phyloP scores from a whole-genome alignment of 1,140 invertebrate genomes.

The Drosophila pseudoananassae region DNA sequence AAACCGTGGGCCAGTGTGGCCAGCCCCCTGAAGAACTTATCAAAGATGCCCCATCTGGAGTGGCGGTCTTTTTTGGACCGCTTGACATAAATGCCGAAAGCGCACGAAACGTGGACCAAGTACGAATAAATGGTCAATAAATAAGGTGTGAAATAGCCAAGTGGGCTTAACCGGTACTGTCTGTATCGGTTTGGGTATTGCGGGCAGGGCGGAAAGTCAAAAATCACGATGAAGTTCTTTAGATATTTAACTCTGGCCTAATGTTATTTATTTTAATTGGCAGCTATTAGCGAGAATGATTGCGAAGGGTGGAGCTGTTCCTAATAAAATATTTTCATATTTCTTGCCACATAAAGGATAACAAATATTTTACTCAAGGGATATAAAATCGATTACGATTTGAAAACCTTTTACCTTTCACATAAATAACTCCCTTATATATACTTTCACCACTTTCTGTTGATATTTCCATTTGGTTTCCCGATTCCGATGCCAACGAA shows the following conservation, averaged over 20 bases:
- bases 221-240: constrained; percentile 18
- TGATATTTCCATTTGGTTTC: constrained; percentile 37
- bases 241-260: constrained; percentile 42
- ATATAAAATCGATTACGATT: background rate
- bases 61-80: constrained; percentile 19
- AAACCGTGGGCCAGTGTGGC: constrained; percentile 55
- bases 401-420: too few species aligned
- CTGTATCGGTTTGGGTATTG: constrained; percentile 2
- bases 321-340: background rate
- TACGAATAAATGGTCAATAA: constrained; percentile 69
- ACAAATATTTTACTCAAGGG: background rate
- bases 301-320: background rate
- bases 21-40: constrained; percentile 67
- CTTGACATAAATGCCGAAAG: constrained; percentile 81
- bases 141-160: constrained; percentile 83
- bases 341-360: background rate
- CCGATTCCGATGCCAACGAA: constrained; percentile 25
- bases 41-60: constrained; percentile 45
- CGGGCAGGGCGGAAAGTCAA: background rate
- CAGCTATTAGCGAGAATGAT: background rate
- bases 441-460: constrained; percentile 31
- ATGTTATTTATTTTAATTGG: constrained; percentile 63
- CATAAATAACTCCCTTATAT: constrained; percentile 31
- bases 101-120: constrained; percentile 62
- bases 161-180: constrained; percentile 45